Evolutionary conservation across 2,113 vertebrate species (phyloP).

Genomic region (Prunella fulvescens): DNA sequence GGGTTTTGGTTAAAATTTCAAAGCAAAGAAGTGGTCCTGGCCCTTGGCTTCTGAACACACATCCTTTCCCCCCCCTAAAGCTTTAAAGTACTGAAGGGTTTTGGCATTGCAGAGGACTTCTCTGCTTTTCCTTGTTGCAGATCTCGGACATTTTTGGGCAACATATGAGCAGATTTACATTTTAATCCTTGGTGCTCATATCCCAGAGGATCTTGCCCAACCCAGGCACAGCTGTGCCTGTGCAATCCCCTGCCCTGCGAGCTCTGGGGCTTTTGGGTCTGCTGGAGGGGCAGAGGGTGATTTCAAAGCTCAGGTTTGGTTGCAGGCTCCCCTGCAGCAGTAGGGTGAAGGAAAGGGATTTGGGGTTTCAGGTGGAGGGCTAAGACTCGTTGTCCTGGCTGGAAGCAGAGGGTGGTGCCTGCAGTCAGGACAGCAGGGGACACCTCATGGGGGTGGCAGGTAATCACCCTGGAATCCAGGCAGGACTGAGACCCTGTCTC

Average conservation of each 20-base stretch:
- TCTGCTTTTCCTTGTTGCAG: not conserved
- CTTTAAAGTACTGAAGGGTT: not conserved
- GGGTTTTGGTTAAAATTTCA: not conserved
- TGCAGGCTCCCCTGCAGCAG: not conserved
- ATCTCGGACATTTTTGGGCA: not conserved
- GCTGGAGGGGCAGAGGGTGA: not conserved
- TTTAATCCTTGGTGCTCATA: not conserved
- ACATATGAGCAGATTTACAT: fast-evolving
- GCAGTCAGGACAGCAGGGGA: not conserved
- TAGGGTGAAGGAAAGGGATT: fast-evolving
- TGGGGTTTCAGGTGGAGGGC: not conserved
- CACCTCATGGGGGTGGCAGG: not conserved
- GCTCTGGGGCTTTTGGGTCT: not conserved
- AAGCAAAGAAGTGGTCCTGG: not conserved
- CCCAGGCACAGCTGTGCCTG: not conserved
- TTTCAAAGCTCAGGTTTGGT: not conserved
- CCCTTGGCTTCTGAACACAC: not conserved
- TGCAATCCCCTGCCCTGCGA: not conserved
- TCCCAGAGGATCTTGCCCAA: not conserved
- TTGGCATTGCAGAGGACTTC: not conserved
- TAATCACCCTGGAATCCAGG: not conserved
- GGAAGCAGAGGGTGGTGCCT: not conserved
- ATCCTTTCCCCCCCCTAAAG: not conserved
- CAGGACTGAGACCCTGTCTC: not conserved
- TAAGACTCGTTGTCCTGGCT: not conserved